A percentile compares a stretch with the other conserved stretches of the same genome.
These are phyloP conservation scores for Hyalella azteca DNA, from an alignment of 2,888 invertebrate genomes.

Conservation along the genomic window DNA sequence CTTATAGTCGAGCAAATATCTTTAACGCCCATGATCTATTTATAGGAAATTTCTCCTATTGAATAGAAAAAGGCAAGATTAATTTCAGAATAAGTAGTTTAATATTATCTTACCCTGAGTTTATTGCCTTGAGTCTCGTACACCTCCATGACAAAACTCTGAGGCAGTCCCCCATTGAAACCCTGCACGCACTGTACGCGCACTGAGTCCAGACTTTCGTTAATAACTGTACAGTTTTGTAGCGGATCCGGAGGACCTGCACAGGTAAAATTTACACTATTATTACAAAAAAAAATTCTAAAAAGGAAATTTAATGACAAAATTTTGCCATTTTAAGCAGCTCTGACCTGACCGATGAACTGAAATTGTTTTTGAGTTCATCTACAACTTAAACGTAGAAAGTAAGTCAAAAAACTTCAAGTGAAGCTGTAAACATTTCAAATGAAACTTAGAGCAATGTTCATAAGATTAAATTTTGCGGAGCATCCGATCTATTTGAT, in stretches of 20 bases:
- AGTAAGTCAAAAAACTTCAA: no score
- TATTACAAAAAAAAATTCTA: not conserved
- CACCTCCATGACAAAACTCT: slow-evolving; percentile 56
- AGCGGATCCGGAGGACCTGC: slow-evolving; percentile 54
- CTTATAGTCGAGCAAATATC: no score
- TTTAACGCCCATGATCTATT: no score
- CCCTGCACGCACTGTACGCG: slow-evolving; percentile 52
- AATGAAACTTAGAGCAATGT: no score
- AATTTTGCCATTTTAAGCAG: no score
- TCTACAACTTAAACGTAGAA: no score
- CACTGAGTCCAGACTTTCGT: slow-evolving; percentile 54
- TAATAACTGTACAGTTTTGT: slow-evolving; percentile 53
- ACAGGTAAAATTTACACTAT: no score
- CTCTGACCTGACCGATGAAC: no score
- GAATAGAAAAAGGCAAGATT: not conserved
- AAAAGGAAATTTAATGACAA: not conserved
- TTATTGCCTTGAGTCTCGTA: slow-evolving; percentile 52
- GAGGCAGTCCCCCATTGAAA: slow-evolving; percentile 52
- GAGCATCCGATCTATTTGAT: no score
- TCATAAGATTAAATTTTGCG: no score
- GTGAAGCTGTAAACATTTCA: no score
- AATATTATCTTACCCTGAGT: slow-evolving; percentile 44
- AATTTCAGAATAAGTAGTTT: not conserved
- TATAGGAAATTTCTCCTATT: not conserved
- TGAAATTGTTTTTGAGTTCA: no score